Evolutionary conservation across 2,888 invertebrate genomes (phyloP).

Genomic region (Galeruca laticollis): DNA sequence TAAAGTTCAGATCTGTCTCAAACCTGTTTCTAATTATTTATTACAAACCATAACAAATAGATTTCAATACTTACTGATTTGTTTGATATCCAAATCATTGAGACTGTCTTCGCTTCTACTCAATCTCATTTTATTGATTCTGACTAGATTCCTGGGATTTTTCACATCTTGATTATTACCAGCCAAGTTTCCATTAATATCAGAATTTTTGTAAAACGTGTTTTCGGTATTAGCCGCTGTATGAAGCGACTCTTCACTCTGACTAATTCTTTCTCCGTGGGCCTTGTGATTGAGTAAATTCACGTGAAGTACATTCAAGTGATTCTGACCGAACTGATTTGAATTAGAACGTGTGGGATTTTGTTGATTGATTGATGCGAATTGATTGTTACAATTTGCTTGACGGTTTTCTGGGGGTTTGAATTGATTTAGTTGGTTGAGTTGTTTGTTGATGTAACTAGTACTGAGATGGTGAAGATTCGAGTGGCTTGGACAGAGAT

Average conservation of each 20-base stretch:
- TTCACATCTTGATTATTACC: constrained; percentile 50
- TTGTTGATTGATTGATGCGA: neutral
- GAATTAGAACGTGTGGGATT: neutral
- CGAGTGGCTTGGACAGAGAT: constrained; percentile 58
- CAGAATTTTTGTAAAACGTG: constrained; percentile 46
- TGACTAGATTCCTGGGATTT: constrained; percentile 54
- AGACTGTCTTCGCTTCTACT: constrained; percentile 64
- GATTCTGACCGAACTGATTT: constrained; percentile 4
- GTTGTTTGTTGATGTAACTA: constrained; percentile 56
- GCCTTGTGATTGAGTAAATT: constrained; percentile 22
- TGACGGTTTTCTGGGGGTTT: constrained; percentile 8
- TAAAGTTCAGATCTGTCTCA: too few species aligned
- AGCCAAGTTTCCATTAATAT: constrained; percentile 42
- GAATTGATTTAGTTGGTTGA: constrained; percentile 53
- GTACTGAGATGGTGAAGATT: constrained; percentile 59
- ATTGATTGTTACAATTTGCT: neutral
- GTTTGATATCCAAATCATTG: constrained; percentile 55
- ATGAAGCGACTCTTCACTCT: constrained; percentile 51
- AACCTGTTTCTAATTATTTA: too few species aligned
- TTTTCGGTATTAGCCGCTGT: constrained; percentile 29
- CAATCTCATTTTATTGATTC: constrained; percentile 57
- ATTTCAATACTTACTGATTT: constrained; percentile 44
- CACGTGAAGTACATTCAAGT: constrained; percentile 10
- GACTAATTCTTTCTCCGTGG: constrained; percentile 45
- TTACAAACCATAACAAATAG: too few species aligned